Conservation (phyloP, 30 jellyfish, hydroid and myxozoan species). For the Mastigias papua region DNA sequence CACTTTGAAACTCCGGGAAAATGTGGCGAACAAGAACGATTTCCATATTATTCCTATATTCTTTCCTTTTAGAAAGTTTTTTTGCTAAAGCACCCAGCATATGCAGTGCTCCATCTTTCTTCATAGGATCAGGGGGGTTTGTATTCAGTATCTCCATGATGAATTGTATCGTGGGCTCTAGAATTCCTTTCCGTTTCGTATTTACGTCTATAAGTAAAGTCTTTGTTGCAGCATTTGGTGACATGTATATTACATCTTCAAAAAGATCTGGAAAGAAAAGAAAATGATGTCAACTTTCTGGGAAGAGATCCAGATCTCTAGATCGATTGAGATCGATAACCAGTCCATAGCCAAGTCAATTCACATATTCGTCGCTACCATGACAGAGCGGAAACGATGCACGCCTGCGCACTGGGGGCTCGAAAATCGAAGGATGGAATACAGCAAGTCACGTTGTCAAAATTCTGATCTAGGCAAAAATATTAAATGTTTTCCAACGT, state of each 20-base stretch:
- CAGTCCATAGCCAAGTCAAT: too few relatives aligned
- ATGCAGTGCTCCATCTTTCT: constrained; percentile 96
- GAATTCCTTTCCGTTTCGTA: constrained; percentile 85
- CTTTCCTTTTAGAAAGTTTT: constrained; percentile 86
- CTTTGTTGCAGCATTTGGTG: constrained; percentile 99
- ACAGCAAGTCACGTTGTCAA: too few relatives aligned
- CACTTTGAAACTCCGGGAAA: constrained; percentile 95
- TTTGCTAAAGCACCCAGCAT: constrained; percentile 96
- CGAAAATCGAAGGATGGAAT: too few relatives aligned
- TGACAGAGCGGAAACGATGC: too few relatives aligned
- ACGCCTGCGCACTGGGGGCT: too few relatives aligned
- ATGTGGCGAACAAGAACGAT: constrained; percentile 82
- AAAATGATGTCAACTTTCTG: too few relatives aligned
- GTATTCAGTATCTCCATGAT: constrained; percentile 75
- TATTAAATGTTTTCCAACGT: too few relatives aligned
- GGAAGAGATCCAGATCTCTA: too few relatives aligned
- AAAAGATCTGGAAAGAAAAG: constrained; percentile 75
- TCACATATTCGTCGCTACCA: too few relatives aligned
- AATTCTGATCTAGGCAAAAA: too few relatives aligned
- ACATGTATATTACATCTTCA: constrained; percentile 87
- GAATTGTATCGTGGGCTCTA: constrained; percentile 85
- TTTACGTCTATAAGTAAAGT: constrained; percentile 79
- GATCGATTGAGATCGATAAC: too few relatives aligned
- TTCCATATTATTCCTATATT: constrained; percentile 95
- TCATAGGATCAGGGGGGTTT: constrained; percentile 84